Base-by-base conservation (phyloP, 1,140 invertebrate species). In the Hyles vespertilio region DNA sequence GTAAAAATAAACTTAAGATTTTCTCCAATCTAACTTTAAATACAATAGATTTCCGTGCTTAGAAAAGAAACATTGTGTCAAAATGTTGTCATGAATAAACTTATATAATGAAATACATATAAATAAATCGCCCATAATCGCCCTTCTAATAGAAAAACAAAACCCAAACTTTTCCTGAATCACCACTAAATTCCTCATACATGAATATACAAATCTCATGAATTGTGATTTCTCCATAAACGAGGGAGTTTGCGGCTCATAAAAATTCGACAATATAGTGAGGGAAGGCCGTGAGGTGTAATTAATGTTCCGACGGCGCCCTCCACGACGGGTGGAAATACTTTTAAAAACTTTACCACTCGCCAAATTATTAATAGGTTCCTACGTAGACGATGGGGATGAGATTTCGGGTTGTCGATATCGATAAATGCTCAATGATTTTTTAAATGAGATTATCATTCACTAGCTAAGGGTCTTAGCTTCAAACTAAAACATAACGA, bases 281-380 rank as follows among this genome's bases (percentile, higher is more conserved):
- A 57, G 58, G 61, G 61, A 33, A 69, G 65, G 74, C 59, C 62
- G 48, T 5, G 36, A 40, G 36, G 36, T 66, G 70, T 74, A 81
- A 86, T 84, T 86, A 83, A 83, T 84, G 79, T 63, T 56, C 49
- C 55, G 49, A 55, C 56, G 50, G 58, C 59, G 59, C 64, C 66
- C 69, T 59, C 64, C 60, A 22, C 67, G 70, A 59, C 44, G 62
- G 75, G 67, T 67, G 77, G 70, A 81, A 84, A 82, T 76, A 84
- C 74, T 83, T 84, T 84, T 79, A 83, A 84, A 77, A 87, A 83
- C 71, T 84, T 86, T 79, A 53, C 70, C 73, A 77, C 69, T 76
- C 75, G 74, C 70, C 69, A 54, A 83, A 75, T 83, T 87, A 87
- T 87, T 87, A 87, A 84, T 84, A 84, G 84, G 74, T 87, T 84